A percentile compares a stretch with the other conserved stretches of the same genome.
Evolutionary conservation across 1,140 invertebrate species (phyloP).

Genomic region (Heliconius hermathena): DNA sequence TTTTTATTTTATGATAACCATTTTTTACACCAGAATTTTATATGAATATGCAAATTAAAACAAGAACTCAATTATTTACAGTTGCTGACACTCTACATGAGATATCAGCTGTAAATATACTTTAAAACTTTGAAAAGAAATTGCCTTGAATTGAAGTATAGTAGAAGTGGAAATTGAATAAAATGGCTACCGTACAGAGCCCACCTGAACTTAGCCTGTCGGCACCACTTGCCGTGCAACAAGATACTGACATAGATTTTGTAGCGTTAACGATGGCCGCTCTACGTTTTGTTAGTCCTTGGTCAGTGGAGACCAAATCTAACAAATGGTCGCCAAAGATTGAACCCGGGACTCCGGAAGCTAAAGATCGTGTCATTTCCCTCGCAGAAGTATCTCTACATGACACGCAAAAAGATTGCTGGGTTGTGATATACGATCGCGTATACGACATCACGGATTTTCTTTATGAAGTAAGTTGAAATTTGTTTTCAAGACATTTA

Average conservation of each 20-base stretch:
- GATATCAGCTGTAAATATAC: conserved; percentile 11
- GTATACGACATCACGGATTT: conserved; percentile 90
- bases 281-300: conserved; percentile 71
- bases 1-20: too few species aligned
- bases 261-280: conserved; percentile 77
- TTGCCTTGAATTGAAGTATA: conserved; percentile 1
- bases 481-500: not conserved
- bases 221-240: conserved; percentile 53
- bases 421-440: conserved; percentile 88
- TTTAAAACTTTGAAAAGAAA: conserved; percentile 16
- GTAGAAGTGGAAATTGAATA: conserved; percentile 1
- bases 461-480: conserved; percentile 82
- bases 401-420: conserved; percentile 85
- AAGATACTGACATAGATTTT: conserved; percentile 66
- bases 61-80: conserved; percentile 29
- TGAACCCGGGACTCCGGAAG: conserved; percentile 58
- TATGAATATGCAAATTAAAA: not conserved
- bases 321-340: conserved; percentile 51
- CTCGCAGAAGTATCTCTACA: conserved; percentile 86
- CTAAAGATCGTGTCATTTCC: conserved; percentile 79
- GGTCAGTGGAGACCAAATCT: conserved; percentile 56
- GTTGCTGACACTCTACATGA: conserved; percentile 28
- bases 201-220: conserved; percentile 59
- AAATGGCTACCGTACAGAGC: conserved; percentile 70
- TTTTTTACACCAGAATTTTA: not conserved